Base-by-base conservation (phyloP, 2,797 vertebrate species). In the Tiaroga cobitis region DNA sequence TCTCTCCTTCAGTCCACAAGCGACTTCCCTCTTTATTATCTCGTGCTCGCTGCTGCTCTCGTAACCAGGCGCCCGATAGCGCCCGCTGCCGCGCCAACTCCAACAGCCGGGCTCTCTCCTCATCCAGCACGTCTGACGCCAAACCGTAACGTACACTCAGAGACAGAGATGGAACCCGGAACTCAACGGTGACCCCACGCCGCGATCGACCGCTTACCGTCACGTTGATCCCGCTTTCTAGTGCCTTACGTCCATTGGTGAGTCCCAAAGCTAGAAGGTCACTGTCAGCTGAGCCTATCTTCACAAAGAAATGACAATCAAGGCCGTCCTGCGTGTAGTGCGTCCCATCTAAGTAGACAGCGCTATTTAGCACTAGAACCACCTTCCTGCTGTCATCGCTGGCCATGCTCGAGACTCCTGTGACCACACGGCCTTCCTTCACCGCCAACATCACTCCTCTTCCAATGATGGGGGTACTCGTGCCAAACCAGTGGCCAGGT, bases 1-100 rank as follows among this genome's bases (percentile, higher is more conserved):
- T 96, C 94, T 99, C 98, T 43, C 98, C 98, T 83, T 99, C 98
- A 86, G 98, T 99, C 98, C 98, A 99, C 87, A 97, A 91, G 49
- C 98, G 97, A 91, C 96, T 97, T 81, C 98, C 98, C 91, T 99
- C 98, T 82, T 97, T 96, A 84, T 98, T 97, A 3, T 99, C 98
- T 88, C 97, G 93, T 32, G 95, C 96, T 90, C 96, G 95, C 95
- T 98, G 98, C 93, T 99, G 98, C 90, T 99, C 98, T 89, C 96
- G 97, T 90, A 96, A 95, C 98, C 98, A 99, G 87, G 98, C 98
- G 0, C 96, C 95, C 0, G 94, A 95, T 93, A 99, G 91, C 7
- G 98, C 98, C 90, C 98, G 94, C 94, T 98, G 97, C 84, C 98
- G 92, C 37, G 98, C 98, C 94, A 97, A 95, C 87, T 99, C 98